Base-by-base conservation (phyloP, 2,797 vertebrate species). In the Carduelis carduelis region DNA sequence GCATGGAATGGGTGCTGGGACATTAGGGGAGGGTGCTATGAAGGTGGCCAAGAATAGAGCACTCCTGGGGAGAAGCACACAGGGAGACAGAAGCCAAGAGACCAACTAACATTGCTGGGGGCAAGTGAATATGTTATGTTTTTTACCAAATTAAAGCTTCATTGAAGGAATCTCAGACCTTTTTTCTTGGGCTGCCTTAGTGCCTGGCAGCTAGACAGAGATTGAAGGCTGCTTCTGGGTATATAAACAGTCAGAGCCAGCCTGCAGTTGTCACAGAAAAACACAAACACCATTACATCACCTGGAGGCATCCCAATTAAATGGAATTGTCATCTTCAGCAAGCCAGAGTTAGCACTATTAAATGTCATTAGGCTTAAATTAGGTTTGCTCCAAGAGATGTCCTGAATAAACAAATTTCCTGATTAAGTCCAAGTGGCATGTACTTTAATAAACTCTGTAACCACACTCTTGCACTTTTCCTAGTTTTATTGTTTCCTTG, bases 361-460 rank as follows among this genome's bases (percentile, higher is more conserved):
- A 93, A 90, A 95, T 94, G 84, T 94, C 90, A 95, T 96, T 96
- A 96, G 57, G 56, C 35, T 93, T 96, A 92, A 96, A 96, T 96
- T 94, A 95, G 44, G 77, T 95, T 96, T 96, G 50, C 79, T 94
- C 60, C 37, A 7, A 95, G 89, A 96, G 47, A 85, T 85, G 68
- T 76, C 89, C 91, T 21, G 4, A 94, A 95, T 91, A 96, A 97
- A 97, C 0, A 12, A 72, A 92, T 96, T 93, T 94, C 61, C 44
- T 88, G 87, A 93, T 91, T 87, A 95, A 96, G 65, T 92, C 86
- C 74, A 95, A 93, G 90, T 75, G 61, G 61, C 76, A 87, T 80
- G 60, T 87, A 69, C 35, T 95, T 92, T 72, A 94, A 94, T 91
- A 91, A 63, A 69, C 37, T 60, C 26, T 69, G 55, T 55, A 93